Evolutionary conservation across 2,888 invertebrate species (phyloP).

Genomic region (Mayetiola destructor): DNA sequence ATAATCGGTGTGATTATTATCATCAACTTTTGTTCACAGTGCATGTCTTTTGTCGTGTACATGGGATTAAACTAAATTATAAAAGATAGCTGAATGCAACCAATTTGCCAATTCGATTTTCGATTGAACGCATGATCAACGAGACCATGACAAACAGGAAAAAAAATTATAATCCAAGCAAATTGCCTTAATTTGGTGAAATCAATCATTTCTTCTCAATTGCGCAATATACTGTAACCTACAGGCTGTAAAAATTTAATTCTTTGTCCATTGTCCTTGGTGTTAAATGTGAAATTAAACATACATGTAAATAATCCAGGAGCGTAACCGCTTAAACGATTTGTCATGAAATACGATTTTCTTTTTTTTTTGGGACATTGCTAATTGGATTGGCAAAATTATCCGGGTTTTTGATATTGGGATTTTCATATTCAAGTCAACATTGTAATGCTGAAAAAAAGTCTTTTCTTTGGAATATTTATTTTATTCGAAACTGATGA

Average conservation of each 20-base stretch:
- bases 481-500: too few species aligned
- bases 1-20: not conserved
- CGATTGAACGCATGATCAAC: not conserved
- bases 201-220: not conserved
- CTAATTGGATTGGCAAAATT: too few species aligned
- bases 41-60: not conserved
- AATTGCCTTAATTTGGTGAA: not conserved
- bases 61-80: not conserved
- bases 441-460: too few species aligned
- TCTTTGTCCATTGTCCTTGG: not conserved
- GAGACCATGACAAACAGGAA: not conserved
- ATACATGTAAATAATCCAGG: not conserved
- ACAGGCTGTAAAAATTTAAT: too few species aligned
- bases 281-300: not conserved
- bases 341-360: not conserved
- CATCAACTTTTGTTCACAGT: slow-evolving; percentile 2
- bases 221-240: too few species aligned
- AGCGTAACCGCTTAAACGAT: not conserved
- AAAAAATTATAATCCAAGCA: not conserved
- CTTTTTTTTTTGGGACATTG: too few species aligned
- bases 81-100: not conserved
- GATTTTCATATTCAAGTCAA: too few species aligned
- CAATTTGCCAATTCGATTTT: not conserved
- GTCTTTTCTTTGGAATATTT: too few species aligned
- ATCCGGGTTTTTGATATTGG: too few species aligned